Percentiles rank a stretch among this genome's conserved stretches.
Evolutionary conservation across 2,888 invertebrate species (phyloP).

Genomic region (Zelleria hepariella): DNA sequence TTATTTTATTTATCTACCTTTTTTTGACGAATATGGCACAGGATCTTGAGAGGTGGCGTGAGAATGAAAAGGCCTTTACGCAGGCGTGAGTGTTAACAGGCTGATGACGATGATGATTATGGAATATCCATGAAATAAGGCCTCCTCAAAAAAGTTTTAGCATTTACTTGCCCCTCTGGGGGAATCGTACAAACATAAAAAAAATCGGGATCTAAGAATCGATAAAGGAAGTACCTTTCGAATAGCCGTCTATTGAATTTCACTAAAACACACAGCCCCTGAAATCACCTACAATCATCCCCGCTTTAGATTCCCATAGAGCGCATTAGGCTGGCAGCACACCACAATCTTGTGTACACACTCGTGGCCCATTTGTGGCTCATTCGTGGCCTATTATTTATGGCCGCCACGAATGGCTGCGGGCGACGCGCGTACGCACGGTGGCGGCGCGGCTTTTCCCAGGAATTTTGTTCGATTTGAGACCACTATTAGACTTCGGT

Average conservation of each 20-base stretch:
- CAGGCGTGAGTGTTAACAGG: no score
- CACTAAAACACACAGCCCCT: conserved; percentile 3
- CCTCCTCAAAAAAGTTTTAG: no score
- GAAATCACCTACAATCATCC: conserved; percentile 26
- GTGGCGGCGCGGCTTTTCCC: conserved; percentile 3
- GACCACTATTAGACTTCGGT: no score
- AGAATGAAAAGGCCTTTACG: no score
- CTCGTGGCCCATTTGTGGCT: not conserved
- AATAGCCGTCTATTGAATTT: not conserved
- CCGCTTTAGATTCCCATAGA: conserved; percentile 47
- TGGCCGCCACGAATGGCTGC: not conserved
- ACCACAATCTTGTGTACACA: not conserved
- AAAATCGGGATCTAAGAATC: not conserved
- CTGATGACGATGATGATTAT: no score
- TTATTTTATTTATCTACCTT: not conserved
- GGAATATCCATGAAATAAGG: no score
- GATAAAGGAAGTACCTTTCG: not conserved
- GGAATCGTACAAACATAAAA: no score
- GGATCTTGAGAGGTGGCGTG: no score
- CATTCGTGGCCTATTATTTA: conserved; percentile 7
- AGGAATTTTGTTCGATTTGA: not conserved
- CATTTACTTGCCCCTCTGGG: no score
- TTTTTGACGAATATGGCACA: not conserved
- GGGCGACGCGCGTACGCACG: conserved; percentile 5
- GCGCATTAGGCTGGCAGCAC: conserved; percentile 2